Base-by-base conservation (phyloP, 2,888 invertebrate species). In the Cheilosia soror region DNA sequence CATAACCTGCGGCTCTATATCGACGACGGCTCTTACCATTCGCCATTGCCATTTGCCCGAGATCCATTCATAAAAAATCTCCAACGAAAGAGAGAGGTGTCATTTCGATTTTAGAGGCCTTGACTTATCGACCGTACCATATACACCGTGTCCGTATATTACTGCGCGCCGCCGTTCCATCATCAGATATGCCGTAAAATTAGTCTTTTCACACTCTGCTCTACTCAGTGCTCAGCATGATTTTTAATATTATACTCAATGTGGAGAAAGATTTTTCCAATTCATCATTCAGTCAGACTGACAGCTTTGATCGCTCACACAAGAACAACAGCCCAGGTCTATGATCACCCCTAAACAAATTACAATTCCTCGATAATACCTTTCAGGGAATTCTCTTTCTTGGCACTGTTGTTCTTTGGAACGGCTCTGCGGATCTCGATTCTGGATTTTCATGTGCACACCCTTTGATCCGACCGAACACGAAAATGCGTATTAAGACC, bases 391-490 rank as follows among this genome's bases (percentile, higher is more conserved):
- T 69, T 69, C 31, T 65, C 7, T 25, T 72, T 58, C 42, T 53
- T 40, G 33, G 4, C 27, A n/a, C 31, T 31, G 9, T 53, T 42
- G 15, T 68, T 63, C 42, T 47, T n/a, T 44, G 31, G 27, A 60
- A 47, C 49, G 11, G 27, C 31, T 31, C n/a, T 51, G 51, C 7
- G 31, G 31, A 55, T 66, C 40, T 11, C 37, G 37, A 37, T 37
- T 37, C 37, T 58, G 73, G 63, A 57, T 73, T 73, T 73, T 78
- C 73, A 65, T 58, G 68, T 65, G 82, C 62, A 37, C 58, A 81
- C 76, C 85, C 85, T 85, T 85, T 85, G 85, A 85, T 85, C 81
- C 57, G 62, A 63, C 85, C 71, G 80, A 77, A 85, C 81, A 77
- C 49, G 62, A 76, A 81, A 79, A 68, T 81, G 85, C 85, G 85